Base-by-base conservation (phyloP, 2,797 vertebrate genomes). In the Paramormyrops hopkinsi region DNA sequence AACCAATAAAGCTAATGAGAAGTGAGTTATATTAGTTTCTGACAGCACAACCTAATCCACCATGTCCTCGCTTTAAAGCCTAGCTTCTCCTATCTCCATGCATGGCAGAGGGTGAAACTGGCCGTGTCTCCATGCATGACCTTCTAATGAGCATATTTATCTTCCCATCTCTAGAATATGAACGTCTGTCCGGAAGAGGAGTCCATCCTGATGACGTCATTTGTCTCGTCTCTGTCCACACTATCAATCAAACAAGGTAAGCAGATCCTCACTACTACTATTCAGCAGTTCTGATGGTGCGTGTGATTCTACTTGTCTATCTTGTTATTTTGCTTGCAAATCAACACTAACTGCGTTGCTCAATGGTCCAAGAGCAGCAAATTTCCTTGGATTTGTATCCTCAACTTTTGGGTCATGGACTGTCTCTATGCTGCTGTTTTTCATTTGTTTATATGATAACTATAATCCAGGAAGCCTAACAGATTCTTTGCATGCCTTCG, bases 161-260 rank as follows among this genome's bases (percentile, higher is more conserved):
- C 8, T 25, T 59, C 9, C 22, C 29, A 29, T 79, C 92, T 89
- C 7, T 91, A 99, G 98, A 97, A 97, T 92, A 96, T 99, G 89
- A 95, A 94, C 0, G 98, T 99, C 44, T 99, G 98, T 93, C 98
- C 98, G 1, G 98, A 99, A 90, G 98, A 99, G 89, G 98, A 99
- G 89, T 99, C 98, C 0, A 90, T 99, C 88, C 96, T 99, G 89
- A 94, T 98, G 94, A 98, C 95, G 0, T 97, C 97, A 0, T 98
- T 99, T 6, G 98, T 99, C 89, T 97, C 96, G 53, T 95, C 94
- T 2, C 93, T 99, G 86, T 97, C 97, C 0, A 94, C 95, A 69
- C 95, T 99, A 76, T 97, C 95, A 14, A 19, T 97, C 91, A 98
- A 97, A 93, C 97, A 97, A 97, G 97, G 98, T 98, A 92, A 33